Evolutionary conservation across 2,888 invertebrate species (phyloP), one percentile per base, ranked within the genome.

Genomic region (Horisme vitalbata): DNA sequence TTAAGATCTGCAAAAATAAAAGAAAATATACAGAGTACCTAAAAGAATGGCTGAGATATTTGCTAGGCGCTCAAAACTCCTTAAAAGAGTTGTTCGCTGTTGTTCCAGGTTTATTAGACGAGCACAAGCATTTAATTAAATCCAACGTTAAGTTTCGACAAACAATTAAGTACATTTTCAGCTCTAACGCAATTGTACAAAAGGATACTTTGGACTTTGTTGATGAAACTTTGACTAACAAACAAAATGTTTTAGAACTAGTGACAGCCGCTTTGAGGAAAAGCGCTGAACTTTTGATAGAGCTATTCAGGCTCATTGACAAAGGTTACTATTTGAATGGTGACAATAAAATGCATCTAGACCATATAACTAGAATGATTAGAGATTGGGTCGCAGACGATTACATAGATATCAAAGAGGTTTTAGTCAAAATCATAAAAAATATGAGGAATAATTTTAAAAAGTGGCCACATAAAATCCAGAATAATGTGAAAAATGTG

Each of bases 121-220:
- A 31, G 6, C 36, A 52, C 6, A 52, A 45, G 18, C 23, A 37
- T 18, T 11, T 30, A 4, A 28, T 52, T 1, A 47, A 37, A 27
- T 41, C 39, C 5, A 52, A 47, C 21, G 5, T 47, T 6, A 45
- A 48, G 23, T 52, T 45, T n/a, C 18, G 34, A n/a, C 32, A 41
- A 27, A 34, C 34, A 13, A 32, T 52, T 3, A 63, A 55, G 35
- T 56, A 58, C 23, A 47, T 77, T 1, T 45, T 59, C 2, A 57
- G 59, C 28, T 52, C 62, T 3, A 57, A 65, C 11, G 18, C 52
- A 1, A 36, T 41, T 8, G 55, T 64, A 4, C 68, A 78, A 45
- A 71, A 71, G 26, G 75, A 74, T 56, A 52, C 66, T 6, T 32
- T 81, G 9, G 79, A 79, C 24, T 73, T 73, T 33, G 10, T 80